Conservation (phyloP, 2,113 vertebrate genomes). For the Microcebus ravelobensis region DNA sequence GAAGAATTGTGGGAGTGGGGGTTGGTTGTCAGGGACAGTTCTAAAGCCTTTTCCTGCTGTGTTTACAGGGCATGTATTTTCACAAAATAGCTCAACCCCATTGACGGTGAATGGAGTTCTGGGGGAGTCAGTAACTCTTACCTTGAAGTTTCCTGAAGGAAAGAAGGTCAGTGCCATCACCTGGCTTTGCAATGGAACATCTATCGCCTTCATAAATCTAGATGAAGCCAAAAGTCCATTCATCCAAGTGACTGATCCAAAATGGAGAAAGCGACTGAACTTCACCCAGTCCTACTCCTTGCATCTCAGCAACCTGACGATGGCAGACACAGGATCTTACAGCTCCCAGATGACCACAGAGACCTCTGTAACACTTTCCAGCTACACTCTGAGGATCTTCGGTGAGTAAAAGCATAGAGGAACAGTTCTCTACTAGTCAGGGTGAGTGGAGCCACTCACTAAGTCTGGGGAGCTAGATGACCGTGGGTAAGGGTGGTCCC, state of each 20-base stretch:
- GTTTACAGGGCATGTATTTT: constrained; percentile 44
- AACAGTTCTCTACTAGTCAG: neutral
- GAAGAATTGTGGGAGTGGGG: neutral
- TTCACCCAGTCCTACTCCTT: neutral
- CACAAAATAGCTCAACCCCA: neutral
- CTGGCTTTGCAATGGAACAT: neutral
- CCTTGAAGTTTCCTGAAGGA: neutral
- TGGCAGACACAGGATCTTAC: constrained; percentile 3
- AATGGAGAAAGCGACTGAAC: neutral
- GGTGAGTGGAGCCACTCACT: neutral
- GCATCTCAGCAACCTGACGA: constrained; percentile 20
- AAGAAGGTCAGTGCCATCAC: rapidly evolving
- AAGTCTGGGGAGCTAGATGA: neutral
- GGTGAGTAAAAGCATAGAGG: constrained; percentile 27
- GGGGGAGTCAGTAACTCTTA: constrained; percentile 13
- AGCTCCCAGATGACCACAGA: neutral
- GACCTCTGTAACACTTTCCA: rapidly evolving
- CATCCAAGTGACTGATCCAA: rapidly evolving
- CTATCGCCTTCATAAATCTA: rapidly evolving
- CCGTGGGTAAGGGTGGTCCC: neutral
- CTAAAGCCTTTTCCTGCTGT: neutral
- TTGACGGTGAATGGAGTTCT: neutral
- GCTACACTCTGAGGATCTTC: constrained; percentile 44
- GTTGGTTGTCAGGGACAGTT: too few species aligned
- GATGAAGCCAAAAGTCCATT: rapidly evolving